A percentile compares a stretch with the other conserved stretches of the same genome.
Evolutionary conservation across 2,113 vertebrate species (phyloP).

Genomic region (Amazona guildingii): DNA sequence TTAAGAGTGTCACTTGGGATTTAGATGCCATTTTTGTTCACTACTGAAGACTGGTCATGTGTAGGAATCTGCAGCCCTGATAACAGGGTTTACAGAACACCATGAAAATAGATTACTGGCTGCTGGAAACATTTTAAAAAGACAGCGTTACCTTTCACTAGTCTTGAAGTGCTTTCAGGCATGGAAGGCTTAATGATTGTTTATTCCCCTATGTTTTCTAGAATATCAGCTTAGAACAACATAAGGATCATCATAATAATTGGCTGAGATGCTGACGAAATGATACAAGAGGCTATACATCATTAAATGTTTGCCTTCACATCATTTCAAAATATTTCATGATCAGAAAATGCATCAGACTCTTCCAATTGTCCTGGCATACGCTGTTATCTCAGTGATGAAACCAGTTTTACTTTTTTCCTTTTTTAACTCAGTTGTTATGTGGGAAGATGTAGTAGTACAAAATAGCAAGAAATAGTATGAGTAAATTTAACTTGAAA

Average conservation of each 20-base stretch:
- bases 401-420: conserved; percentile 38
- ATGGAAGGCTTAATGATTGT: neutral
- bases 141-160: conserved; percentile 37
- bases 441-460: conserved; percentile 55
- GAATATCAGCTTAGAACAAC: neutral
- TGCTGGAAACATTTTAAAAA: conserved; percentile 39
- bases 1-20: conserved; percentile 71
- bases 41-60: conserved; percentile 65
- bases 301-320: neutral
- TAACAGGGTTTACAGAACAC: conserved; percentile 63
- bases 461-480: conserved; percentile 61
- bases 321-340: neutral
- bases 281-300: neutral
- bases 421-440: conserved; percentile 57
- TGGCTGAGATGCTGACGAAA: neutral
- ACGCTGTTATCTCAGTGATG: conserved; percentile 45
- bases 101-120: conserved; percentile 58
- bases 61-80: conserved; percentile 63
- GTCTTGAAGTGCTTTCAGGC: conserved; percentile 6
- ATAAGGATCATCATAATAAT: neutral
- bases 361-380: conserved; percentile 52
- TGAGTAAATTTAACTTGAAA: conserved; percentile 46
- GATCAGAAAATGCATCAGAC: conserved; percentile 10
- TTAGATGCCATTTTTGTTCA: conserved; percentile 71
- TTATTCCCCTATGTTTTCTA: neutral